Evolutionary conservation across 35 echinoderm and acorn worm genomes (phyloP), one percentile per base, ranked within the genome.

Genomic region (Strongylocentrotus purpuratus): DNA sequence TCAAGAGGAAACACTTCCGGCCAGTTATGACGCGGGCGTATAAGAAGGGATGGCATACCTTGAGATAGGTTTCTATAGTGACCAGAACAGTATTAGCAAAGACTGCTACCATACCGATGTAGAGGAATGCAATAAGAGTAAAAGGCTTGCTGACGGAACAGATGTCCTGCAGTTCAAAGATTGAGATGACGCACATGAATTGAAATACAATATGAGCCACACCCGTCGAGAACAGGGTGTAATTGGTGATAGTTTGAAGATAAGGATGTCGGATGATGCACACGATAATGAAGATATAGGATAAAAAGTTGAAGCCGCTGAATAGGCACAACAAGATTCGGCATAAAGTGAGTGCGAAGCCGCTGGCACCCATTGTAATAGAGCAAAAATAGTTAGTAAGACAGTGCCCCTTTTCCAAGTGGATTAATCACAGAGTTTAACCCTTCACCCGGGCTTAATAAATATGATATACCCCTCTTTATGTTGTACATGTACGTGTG

Each of bases 231-330:
- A 88, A 88, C 32, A 88, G 87, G 13, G 0, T 15, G 87, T 88
- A 88, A 88, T 88, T 88, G 32, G 87, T 88, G 31, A 88, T 88
- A 7, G 45, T 46, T 88, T 88, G 87, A n/a, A 88, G 87, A 35
- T 33, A 15, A 15, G 87, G 87, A 33, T 88, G 87, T 46, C 45
- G 32, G 31, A 88, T 35, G 31, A 88, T 88, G 87, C 87, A 88
- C 87, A 88, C 87, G 28, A 88, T 10, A 7, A 88, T 88, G 87
- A 88, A 88, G 12, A 46, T 88, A 46, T 88, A 88, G 87, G 87
- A 33, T 4, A 33, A 20, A 12, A 46, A 33, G 32, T 33, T 88
- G 13, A 33, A 33, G 87, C 32, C 87, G 87, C 87, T 88, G 87
- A 88, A 35, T 6, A 88, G 10, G 32, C 45, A 15, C 32, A 88